These are phyloP conservation scores for Streptopelia turtur DNA, from an alignment of 2,797 vertebrate genomes.

Conservation along the genomic window DNA sequence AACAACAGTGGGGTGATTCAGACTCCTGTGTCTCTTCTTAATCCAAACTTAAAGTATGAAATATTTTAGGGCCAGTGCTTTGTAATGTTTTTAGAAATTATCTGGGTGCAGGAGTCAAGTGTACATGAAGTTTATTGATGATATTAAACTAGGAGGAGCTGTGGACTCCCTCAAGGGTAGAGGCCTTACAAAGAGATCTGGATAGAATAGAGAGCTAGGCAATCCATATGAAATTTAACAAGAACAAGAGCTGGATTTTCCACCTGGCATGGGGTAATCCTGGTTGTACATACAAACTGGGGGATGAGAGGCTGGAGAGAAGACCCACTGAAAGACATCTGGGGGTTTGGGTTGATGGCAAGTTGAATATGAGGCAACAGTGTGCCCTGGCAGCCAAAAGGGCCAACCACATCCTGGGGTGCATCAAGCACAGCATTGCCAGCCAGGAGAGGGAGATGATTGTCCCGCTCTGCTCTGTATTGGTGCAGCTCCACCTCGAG, in stretches of 20 bases:
- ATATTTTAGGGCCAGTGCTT: too few species aligned
- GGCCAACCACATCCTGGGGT: too few species aligned
- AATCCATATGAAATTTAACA: not conserved
- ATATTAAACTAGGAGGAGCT: not conserved
- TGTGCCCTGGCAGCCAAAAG: too few species aligned
- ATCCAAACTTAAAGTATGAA: not conserved
- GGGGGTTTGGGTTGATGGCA: not conserved
- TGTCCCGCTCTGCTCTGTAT: too few species aligned
- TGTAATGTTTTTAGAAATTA: too few species aligned
- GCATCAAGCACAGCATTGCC: too few species aligned
- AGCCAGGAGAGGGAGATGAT: too few species aligned
- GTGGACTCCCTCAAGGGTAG: too few species aligned
- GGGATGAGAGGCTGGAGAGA: not conserved
- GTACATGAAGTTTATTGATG: not conserved
- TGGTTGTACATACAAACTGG: not conserved
- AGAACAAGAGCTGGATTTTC: not conserved
- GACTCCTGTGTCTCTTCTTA: not conserved
- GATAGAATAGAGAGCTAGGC: not conserved
- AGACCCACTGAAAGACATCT: not conserved
- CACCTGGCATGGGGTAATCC: not conserved
- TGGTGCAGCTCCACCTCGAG: too few species aligned
- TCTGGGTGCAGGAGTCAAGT: too few species aligned
- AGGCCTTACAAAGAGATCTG: too few species aligned
- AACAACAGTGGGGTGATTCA: not conserved
- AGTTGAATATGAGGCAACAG: not conserved